A percentile compares a stretch with the other conserved stretches of the same genome.
phyloP scores from a whole-genome alignment of 2,888 invertebrate species.

The Dynastes tityus region DNA sequence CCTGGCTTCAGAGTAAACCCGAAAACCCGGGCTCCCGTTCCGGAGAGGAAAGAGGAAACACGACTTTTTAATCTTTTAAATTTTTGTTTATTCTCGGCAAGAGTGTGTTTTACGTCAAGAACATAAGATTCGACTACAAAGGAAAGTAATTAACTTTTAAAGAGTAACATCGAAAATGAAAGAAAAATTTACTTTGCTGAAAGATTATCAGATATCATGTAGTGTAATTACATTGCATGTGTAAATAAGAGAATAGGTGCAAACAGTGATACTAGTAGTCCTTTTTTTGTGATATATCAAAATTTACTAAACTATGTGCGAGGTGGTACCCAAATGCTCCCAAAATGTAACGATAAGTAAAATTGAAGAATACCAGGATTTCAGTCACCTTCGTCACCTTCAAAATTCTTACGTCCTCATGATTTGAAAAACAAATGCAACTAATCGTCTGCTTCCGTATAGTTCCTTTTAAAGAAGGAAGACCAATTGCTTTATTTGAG shows the following conservation, averaged over 20 bases:
- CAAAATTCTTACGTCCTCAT: background rate
- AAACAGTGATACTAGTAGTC: background rate
- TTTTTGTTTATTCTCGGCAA: slow-evolving; percentile 7
- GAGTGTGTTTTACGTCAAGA: background rate
- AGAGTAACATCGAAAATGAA: background rate
- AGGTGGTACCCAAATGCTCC: background rate
- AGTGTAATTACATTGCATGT: background rate
- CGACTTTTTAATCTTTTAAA: slow-evolving; percentile 23
- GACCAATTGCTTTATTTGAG: no score
- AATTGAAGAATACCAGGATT: background rate
- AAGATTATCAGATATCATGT: background rate
- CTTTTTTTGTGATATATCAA: background rate
- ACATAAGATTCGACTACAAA: slow-evolving; percentile 2
- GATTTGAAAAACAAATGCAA: background rate
- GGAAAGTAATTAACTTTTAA: slow-evolving; percentile 11
- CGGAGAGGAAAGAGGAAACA: background rate
- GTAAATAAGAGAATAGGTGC: background rate
- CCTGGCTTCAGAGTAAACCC: background rate
- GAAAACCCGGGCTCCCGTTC: background rate
- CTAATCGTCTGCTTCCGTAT: no score
- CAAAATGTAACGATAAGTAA: background rate
- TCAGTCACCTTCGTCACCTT: background rate
- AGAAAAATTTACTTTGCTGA: background rate
- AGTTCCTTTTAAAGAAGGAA: no score
- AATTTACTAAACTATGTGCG: background rate